Percentiles rank a stretch among this genome's conserved stretches.
These are phyloP conservation scores for Menidia menidia DNA, from an alignment of 2,797 vertebrate genomes.

Conservation along the genomic window DNA sequence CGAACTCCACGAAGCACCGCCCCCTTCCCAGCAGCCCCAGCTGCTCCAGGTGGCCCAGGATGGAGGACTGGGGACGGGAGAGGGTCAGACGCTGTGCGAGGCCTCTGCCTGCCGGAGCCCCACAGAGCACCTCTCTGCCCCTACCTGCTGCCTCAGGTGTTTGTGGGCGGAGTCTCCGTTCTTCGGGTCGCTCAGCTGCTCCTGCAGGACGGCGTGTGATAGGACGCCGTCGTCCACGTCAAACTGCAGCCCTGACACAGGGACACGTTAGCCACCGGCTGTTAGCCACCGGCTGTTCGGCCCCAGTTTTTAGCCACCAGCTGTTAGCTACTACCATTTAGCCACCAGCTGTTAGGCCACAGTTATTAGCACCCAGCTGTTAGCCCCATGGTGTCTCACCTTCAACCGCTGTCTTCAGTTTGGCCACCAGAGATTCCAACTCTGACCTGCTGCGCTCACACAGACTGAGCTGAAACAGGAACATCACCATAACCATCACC, in stretches of 20 bases:
- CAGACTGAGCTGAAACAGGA: slow-evolving; percentile 82
- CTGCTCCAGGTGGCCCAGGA: slow-evolving; percentile 92
- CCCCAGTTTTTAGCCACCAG: too few relatives aligned
- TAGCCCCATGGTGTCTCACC: slow-evolving; percentile 75
- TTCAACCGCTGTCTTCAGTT: slow-evolving; percentile 83
- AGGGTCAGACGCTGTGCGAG: too few relatives aligned
- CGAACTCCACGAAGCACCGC: slow-evolving; percentile 94
- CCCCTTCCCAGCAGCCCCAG: slow-evolving; percentile 87
- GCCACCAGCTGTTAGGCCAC: too few relatives aligned
- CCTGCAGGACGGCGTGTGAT: slow-evolving; percentile 86
- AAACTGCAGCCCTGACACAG: slow-evolving; percentile 81
- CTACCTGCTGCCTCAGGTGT: slow-evolving; percentile 96
- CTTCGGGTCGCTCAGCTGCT: slow-evolving; percentile 88
- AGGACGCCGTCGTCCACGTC: slow-evolving; percentile 79
- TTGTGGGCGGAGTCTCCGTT: slow-evolving; percentile 93
- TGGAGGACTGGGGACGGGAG: slow-evolving; percentile 87
- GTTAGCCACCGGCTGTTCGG: not conserved
- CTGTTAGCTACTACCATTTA: too few relatives aligned
- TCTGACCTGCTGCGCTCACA: slow-evolving; percentile 84
- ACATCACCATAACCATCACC: not conserved
- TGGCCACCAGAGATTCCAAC: slow-evolving; percentile 84
- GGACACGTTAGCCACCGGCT: not conserved
- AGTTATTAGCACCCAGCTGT: too few relatives aligned
- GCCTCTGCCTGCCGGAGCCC: too few relatives aligned
- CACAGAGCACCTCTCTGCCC: too few relatives aligned